These are phyloP conservation scores for Rhincodon typus DNA, from an alignment of 2,797 vertebrate genomes.

Conservation along the genomic window DNA sequence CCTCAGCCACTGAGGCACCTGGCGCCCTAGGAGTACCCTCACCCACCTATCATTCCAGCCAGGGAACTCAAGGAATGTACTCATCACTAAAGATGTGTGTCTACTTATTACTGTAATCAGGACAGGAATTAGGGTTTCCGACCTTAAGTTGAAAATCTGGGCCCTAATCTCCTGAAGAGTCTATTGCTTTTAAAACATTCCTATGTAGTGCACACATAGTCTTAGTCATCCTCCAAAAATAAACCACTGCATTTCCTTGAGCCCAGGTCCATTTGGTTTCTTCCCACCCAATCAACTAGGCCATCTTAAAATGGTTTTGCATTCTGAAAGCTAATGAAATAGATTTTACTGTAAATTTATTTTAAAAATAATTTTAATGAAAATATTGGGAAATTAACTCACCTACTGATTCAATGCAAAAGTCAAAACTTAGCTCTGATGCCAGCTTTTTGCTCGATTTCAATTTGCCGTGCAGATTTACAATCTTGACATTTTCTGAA, in stretches of 20 bases:
- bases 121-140: too few relatives aligned
- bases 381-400: slow-evolving; percentile 46
- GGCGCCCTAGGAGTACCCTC: too few relatives aligned
- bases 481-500: slow-evolving; percentile 86
- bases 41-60: too few relatives aligned
- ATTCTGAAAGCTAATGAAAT: not conserved
- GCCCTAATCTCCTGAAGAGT: not conserved
- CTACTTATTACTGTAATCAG: too few relatives aligned
- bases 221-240: not conserved
- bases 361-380: not conserved
- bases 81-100: too few relatives aligned
- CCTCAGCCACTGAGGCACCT: too few relatives aligned
- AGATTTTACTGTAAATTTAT: not conserved
- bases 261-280: not conserved
- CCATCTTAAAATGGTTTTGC: not conserved
- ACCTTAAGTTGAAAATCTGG: not conserved
- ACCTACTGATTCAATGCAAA: slow-evolving; percentile 93
- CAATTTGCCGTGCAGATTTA: slow-evolving; percentile 88
- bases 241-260: not conserved
- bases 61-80: too few relatives aligned
- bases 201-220: not conserved
- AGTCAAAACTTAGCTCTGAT: slow-evolving; percentile 95
- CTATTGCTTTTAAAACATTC: not conserved
- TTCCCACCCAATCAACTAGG: not conserved
- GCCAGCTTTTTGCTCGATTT: slow-evolving; percentile 97